Conservation (phyloP, 2,113 vertebrate species). For the Halichoerus grypus region DNA sequence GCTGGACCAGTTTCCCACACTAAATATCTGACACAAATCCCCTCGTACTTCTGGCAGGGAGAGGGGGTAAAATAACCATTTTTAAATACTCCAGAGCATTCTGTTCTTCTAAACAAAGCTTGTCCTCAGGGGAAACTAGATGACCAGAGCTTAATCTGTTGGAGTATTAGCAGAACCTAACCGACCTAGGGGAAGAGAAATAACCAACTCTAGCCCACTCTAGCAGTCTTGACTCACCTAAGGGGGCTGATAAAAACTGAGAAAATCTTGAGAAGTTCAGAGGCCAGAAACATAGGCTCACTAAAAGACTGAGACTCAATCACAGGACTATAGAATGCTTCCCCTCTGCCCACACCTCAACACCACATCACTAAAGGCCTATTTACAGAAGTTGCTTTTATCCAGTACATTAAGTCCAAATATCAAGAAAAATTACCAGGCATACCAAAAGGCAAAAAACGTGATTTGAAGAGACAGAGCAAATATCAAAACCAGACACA, state of each 20-base stretch:
- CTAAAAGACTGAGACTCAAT: background rate
- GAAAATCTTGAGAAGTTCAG: background rate
- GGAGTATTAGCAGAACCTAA: background rate
- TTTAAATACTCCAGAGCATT: background rate
- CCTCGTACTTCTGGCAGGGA: background rate
- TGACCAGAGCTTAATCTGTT: too few species aligned
- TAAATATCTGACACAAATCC: background rate
- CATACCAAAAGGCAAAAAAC: background rate
- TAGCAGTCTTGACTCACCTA: background rate
- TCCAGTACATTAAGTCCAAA: background rate
- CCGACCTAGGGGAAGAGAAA: background rate
- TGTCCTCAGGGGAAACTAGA: background rate
- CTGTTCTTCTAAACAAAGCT: background rate
- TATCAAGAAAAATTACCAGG: background rate
- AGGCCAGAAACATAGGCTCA: background rate
- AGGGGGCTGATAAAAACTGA: background rate
- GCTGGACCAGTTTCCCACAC: background rate
- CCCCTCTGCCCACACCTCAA: background rate
- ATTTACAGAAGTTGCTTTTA: background rate
- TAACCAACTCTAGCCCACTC: background rate
- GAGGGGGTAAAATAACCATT: background rate
- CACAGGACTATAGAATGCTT: background rate
- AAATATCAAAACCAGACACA: background rate
- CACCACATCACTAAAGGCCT: background rate
- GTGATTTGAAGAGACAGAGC: background rate